Percentiles rank a stretch among this genome's conserved stretches.
These are phyloP conservation scores for Aurelia sp. DNA, from an alignment of 30 jellyfish, hydroid and myxozoan genomes.

Conservation along the genomic window DNA sequence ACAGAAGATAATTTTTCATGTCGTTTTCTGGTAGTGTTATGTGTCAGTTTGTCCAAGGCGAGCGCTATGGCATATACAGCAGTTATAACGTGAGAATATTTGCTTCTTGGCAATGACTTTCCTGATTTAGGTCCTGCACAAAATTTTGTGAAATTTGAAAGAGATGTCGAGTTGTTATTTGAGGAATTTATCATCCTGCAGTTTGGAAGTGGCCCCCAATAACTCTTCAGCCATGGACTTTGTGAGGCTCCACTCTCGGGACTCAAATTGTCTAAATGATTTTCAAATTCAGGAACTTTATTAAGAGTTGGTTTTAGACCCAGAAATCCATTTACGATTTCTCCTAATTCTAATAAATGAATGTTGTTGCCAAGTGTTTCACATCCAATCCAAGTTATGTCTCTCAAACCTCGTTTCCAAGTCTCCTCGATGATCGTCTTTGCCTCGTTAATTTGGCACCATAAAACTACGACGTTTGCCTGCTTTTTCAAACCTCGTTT, in stretches of 20 bases:
- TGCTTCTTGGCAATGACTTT: constrained; percentile 43
- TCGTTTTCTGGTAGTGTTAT: not conserved
- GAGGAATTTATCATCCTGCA: not conserved
- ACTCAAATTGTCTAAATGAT: constrained; percentile 18
- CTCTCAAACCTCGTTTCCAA: constrained; percentile 51
- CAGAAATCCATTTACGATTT: constrained; percentile 43
- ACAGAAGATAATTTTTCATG: constrained; percentile 5
- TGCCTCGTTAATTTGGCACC: constrained; percentile 86
- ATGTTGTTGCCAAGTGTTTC: constrained; percentile 77
- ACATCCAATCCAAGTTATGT: constrained; percentile 86
- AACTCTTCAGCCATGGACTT: constrained; percentile 76
- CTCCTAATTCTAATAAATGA: constrained; percentile 40
- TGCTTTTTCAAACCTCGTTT: constrained; percentile 11
- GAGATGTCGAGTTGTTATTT: not conserved
- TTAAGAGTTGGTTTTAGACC: constrained; percentile 67
- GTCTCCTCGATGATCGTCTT: constrained; percentile 68
- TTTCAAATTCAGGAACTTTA: constrained; percentile 60
- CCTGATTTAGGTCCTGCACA: constrained; percentile 36
- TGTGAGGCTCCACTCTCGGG: not conserved
- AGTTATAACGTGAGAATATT: constrained; percentile 72
- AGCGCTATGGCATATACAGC: constrained; percentile 85
- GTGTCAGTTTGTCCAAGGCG: constrained; percentile 60
- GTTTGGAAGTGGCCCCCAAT: constrained; percentile 49
- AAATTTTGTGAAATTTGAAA: not conserved
- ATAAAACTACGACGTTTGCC: constrained; percentile 77